phyloP scores from a whole-genome alignment of 2,797 vertebrate species.

The Intellagama lesueurii region DNA sequence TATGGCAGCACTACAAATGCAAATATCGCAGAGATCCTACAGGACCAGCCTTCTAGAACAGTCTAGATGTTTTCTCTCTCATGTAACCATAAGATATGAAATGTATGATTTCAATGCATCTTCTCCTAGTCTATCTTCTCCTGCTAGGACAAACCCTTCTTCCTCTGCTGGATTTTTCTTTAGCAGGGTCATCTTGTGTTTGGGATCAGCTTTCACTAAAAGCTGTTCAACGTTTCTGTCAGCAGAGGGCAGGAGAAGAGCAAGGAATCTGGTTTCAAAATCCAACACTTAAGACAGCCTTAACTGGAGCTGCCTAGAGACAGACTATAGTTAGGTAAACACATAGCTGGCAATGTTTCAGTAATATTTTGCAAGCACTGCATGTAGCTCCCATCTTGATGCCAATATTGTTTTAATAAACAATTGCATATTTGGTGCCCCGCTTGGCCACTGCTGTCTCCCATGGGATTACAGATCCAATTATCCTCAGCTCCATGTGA shows the following conservation, averaged over 20 bases:
- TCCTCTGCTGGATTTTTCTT: not conserved
- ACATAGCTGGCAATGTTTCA: constrained; percentile 38
- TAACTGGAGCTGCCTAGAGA: constrained; percentile 27
- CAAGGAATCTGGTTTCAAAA: constrained; percentile 50
- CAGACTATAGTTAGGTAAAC: not conserved
- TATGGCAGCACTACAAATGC: no score
- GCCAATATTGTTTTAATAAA: not conserved
- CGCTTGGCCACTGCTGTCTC: not conserved
- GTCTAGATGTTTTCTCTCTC: not conserved
- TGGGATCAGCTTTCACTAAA: not conserved
- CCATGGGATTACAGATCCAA: not conserved
- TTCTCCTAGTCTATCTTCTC: not conserved
- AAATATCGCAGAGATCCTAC: not conserved
- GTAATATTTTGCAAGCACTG: constrained; percentile 50
- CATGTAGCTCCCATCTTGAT: constrained; percentile 47
- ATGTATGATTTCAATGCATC: not conserved
- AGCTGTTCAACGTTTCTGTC: constrained; percentile 47
- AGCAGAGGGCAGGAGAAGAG: constrained; percentile 78
- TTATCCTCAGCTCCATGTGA: not conserved
- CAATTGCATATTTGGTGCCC: no score
- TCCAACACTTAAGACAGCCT: not conserved
- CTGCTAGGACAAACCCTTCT: not conserved
- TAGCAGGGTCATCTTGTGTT: not conserved
- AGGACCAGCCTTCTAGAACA: not conserved
- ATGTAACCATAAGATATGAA: not conserved